A percentile compares a stretch with the other conserved stretches of the same genome.
phyloP scores from a whole-genome alignment of 2,888 invertebrate species.

The Vanessa cardui region DNA sequence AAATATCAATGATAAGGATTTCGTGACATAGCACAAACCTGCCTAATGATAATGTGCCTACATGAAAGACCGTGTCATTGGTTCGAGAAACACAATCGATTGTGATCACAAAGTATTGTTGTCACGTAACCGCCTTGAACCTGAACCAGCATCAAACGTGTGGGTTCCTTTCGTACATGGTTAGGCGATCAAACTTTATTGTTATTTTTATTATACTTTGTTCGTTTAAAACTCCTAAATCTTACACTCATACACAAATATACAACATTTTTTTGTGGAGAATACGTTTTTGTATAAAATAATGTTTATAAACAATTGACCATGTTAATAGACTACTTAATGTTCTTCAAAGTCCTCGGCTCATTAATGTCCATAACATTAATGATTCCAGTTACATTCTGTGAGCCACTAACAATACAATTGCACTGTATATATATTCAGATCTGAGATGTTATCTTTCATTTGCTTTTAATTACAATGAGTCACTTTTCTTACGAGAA shows the following conservation, averaged over 20 bases:
- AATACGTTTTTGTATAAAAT: too few relatives aligned
- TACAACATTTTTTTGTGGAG: too few relatives aligned
- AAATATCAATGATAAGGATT: slow-evolving; percentile 1
- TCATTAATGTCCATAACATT: slow-evolving; percentile 9
- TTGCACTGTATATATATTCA: slow-evolving; percentile 7
- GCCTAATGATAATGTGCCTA: slow-evolving; percentile 8
- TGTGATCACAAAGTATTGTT: slow-evolving; percentile 29
- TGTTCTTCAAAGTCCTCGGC: not conserved
- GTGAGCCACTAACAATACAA: not conserved
- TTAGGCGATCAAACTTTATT: slow-evolving; percentile 21
- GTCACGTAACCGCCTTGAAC: slow-evolving; percentile 45
- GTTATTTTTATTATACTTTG: not conserved
- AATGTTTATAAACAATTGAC: too few relatives aligned
- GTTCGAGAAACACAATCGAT: slow-evolving; percentile 29
- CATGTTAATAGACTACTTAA: too few relatives aligned
- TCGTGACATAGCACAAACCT: slow-evolving; percentile 3
- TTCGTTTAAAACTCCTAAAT: not conserved
- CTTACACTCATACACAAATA: too few relatives aligned
- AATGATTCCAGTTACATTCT: not conserved
- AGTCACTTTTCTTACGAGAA: slow-evolving; percentile 1
- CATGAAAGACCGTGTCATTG: slow-evolving; percentile 26
- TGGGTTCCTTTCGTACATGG: slow-evolving; percentile 23
- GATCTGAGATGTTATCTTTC: slow-evolving; percentile 3
- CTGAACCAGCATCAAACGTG: slow-evolving; percentile 29
- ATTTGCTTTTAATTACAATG: slow-evolving; percentile 6